These are phyloP conservation scores for Eudorcas thomsonii DNA, from an alignment of 2,113 vertebrate species.

Conservation along the genomic window DNA sequence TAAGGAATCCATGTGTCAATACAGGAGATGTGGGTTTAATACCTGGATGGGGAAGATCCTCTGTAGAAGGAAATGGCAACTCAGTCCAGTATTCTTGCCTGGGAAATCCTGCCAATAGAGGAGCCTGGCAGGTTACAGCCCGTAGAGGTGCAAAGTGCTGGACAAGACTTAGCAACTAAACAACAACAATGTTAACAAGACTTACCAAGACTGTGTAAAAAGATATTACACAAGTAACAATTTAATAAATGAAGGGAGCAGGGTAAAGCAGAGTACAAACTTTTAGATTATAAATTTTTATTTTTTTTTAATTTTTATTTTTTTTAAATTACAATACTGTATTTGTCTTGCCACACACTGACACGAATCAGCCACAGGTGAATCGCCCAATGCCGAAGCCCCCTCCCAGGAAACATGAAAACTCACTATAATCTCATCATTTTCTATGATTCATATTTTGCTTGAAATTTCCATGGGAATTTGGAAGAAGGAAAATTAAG, in stretches of 20 bases:
- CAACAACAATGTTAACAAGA: background rate
- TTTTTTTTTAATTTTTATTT: no score
- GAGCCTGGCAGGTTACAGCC: background rate
- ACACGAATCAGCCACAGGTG: no score
- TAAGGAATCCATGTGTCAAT: background rate
- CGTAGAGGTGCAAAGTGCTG: background rate
- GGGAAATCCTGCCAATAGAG: background rate
- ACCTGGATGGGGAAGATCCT: background rate
- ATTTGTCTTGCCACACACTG: no score
- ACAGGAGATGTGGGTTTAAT: background rate
- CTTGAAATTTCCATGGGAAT: background rate
- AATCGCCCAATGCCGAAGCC: no score
- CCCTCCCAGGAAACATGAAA: background rate
- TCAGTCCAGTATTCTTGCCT: background rate
- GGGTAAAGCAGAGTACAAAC: background rate
- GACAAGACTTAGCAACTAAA: background rate
- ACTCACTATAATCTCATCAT: background rate
- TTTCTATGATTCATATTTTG: background rate
- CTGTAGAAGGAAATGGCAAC: background rate
- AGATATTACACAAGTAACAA: background rate
- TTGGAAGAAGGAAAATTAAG: background rate
- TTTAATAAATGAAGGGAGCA: background rate
- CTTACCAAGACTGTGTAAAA: background rate
- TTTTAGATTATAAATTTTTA: background rate
- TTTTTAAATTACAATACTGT: no score